A percentile compares a stretch with the other conserved stretches of the same genome.
Conservation (phyloP, 2,797 vertebrate genomes). For the Acridotheres tristis region DNA sequence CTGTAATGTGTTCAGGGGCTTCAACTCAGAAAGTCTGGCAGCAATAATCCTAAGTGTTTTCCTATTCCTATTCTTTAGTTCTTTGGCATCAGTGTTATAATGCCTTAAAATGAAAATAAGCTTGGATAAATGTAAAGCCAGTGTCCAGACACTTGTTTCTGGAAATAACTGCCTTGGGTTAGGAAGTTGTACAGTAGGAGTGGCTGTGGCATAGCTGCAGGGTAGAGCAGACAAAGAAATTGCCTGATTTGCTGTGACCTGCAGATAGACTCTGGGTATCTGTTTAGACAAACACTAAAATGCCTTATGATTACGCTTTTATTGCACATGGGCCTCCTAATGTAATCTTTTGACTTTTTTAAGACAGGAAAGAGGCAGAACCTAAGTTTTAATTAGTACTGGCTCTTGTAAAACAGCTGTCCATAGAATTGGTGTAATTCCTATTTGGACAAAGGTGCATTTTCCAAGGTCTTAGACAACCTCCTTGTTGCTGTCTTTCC, state of each 20-base stretch:
- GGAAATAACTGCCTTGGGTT: neutral
- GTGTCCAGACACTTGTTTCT: neutral
- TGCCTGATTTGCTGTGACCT: neutral
- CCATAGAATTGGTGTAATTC: neutral
- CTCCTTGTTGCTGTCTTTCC: neutral
- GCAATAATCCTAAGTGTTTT: neutral
- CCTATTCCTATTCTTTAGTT: neutral
- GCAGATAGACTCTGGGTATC: neutral
- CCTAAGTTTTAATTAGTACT: neutral
- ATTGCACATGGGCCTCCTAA: neutral
- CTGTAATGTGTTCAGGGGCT: neutral
- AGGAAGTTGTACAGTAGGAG: accelerated
- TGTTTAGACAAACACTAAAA: neutral
- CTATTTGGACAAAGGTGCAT: neutral
- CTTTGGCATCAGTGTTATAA: neutral
- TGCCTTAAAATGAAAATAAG: neutral
- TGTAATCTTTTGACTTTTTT: neutral
- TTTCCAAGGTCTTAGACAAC: neutral
- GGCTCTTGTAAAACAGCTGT: neutral
- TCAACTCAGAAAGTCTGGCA: neutral
- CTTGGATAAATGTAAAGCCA: neutral
- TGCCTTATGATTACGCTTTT: neutral
- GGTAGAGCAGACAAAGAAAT: neutral
- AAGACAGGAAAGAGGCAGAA: neutral
- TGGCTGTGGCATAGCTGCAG: neutral